phyloP scores from a whole-genome alignment of 2,797 vertebrate genomes.

The Myotis daubentonii region DNA sequence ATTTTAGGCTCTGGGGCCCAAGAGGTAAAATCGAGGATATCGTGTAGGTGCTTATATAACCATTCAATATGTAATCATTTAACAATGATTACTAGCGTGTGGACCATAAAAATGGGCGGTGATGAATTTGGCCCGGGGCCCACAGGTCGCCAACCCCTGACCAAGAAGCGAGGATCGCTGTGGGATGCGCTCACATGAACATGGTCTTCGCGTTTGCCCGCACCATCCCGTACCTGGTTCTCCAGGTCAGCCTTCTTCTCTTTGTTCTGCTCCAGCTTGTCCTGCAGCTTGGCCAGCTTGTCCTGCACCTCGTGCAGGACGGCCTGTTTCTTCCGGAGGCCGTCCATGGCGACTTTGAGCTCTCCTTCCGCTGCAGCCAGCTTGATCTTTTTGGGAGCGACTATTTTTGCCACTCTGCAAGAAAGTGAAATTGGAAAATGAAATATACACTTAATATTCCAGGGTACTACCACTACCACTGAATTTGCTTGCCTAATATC shows the following conservation, averaged over 20 bases:
- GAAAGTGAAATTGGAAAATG: constrained; percentile 48
- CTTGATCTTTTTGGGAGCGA: constrained; percentile 93
- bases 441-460: not conserved
- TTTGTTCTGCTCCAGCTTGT: constrained; percentile 90
- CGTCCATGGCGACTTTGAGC: constrained; percentile 89
- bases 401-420: constrained; percentile 91
- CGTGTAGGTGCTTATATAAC: not conserved
- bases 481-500: not conserved
- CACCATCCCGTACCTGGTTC: constrained; percentile 87
- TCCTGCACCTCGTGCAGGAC: constrained; percentile 92
- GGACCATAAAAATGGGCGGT: not conserved
- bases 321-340: constrained; percentile 91
- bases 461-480: too few relatives aligned
- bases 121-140: not conserved
- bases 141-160: not conserved
- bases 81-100: not conserved
- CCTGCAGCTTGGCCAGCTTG: constrained; percentile 89
- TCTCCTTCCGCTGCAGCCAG: constrained; percentile 89
- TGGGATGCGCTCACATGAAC: fast-evolving
- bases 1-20: not conserved
- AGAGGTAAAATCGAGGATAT: not conserved
- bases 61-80: not conserved
- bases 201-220: not conserved
- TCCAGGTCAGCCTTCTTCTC: constrained; percentile 92
- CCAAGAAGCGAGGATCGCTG: not conserved